These are phyloP conservation scores for Trypoxylus dichotomus DNA, from an alignment of 1,140 invertebrate species.

Conservation along the genomic window DNA sequence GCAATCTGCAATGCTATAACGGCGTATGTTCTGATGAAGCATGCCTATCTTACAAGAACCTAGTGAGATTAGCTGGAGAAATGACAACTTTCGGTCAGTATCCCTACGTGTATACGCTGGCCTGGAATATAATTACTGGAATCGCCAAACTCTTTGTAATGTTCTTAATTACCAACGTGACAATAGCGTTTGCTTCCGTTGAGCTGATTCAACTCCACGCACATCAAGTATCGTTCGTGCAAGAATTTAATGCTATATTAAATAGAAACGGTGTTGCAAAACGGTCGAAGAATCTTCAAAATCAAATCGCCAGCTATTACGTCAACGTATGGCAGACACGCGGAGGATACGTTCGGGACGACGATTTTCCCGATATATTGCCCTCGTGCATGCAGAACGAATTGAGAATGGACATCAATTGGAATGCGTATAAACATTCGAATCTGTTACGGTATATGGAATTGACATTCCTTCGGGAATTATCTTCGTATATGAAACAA, in stretches of 20 bases:
- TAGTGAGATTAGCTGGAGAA: background rate
- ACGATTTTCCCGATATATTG: background rate
- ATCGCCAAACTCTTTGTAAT: background rate
- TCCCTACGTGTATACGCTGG: background rate
- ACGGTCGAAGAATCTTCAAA: background rate
- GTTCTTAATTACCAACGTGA: background rate
- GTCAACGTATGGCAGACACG: slow-evolving; percentile 2
- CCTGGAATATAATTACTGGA: background rate
- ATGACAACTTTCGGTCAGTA: background rate
- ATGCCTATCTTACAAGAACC: background rate
- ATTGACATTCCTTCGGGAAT: background rate
- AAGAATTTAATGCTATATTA: background rate
- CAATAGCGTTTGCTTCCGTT: background rate
- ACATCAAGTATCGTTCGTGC: background rate
- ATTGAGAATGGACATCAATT: background rate
- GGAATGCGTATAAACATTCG: slow-evolving; percentile 42
- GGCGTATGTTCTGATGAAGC: background rate
- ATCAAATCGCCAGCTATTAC: background rate
- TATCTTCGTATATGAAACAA: slow-evolving; percentile 45
- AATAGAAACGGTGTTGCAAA: background rate
- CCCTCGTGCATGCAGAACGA: slow-evolving; percentile 5
- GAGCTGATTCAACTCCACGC: background rate
- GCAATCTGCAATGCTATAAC: background rate
- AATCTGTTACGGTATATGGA: slow-evolving; percentile 32
- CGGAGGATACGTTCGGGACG: background rate